phyloP scores from a whole-genome alignment of 37 sponge, comb jelly and placozoan species.

The Amphimedon queenslandica region DNA sequence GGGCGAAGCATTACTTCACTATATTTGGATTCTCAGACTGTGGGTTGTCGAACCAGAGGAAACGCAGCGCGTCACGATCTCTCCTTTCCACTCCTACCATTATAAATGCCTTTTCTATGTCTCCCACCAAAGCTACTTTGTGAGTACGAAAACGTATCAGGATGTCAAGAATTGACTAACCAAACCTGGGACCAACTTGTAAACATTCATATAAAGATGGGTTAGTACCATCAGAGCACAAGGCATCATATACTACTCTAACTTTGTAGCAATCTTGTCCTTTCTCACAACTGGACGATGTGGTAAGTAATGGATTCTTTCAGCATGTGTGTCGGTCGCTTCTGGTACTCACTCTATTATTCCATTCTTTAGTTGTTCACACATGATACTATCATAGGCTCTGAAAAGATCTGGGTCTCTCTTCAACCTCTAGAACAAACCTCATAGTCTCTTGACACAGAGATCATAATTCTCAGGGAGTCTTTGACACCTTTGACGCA shows the following conservation, averaged over 20 bases:
- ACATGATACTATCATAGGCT: too few species aligned
- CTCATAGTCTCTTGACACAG: too few species aligned
- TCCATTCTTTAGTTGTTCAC: neutral
- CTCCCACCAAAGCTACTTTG: neutral
- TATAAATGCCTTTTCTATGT: constrained; percentile 3
- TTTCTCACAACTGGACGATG: neutral
- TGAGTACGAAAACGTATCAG: neutral
- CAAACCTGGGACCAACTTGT: neutral
- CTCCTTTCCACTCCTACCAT: neutral
- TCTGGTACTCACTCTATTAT: too few species aligned
- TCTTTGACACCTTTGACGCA: too few species aligned
- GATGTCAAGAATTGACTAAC: neutral
- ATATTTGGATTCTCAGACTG: neutral
- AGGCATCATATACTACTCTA: neutral
- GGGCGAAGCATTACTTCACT: neutral
- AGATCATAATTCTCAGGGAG: too few species aligned
- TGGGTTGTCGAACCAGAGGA: neutral
- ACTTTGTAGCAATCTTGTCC: too few species aligned
- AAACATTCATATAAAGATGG: too few species aligned
- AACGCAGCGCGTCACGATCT: neutral
- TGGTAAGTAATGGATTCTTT: neutral
- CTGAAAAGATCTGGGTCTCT: too few species aligned
- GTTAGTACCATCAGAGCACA: too few species aligned
- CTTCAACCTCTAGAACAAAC: too few species aligned
- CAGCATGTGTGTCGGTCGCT: too few species aligned